Percentiles rank a stretch among this genome's conserved stretches.
Evolutionary conservation across 2,797 vertebrate genomes (phyloP).

Genomic region (Helicolenus hilgendorfi): DNA sequence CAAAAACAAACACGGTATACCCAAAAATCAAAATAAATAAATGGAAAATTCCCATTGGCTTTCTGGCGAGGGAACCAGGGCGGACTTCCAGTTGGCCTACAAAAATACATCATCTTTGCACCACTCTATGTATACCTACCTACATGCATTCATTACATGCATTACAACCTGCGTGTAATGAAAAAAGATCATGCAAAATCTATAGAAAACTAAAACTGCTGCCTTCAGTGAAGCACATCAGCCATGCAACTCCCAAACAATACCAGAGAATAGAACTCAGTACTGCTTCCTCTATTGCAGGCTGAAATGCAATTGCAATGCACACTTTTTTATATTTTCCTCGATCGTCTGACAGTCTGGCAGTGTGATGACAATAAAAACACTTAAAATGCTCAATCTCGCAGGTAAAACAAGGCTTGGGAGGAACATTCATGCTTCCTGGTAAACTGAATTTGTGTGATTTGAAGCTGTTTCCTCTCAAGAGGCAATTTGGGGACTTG

Average conservation of each 20-base stretch:
- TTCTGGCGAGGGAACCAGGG: no score
- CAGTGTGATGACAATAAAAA: background rate
- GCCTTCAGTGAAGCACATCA: background rate
- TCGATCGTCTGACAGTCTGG: constrained; percentile 4
- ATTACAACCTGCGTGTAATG: background rate
- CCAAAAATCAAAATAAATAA: no score
- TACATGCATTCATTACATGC: no score
- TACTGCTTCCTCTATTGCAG: background rate
- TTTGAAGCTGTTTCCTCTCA: constrained; percentile 23
- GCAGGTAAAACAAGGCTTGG: background rate
- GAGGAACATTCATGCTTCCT: background rate
- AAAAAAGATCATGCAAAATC: background rate
- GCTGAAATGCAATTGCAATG: background rate
- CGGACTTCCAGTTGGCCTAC: no score
- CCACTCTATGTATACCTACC: no score
- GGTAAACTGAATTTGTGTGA: constrained; percentile 6
- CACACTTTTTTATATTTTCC: background rate
- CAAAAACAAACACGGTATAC: no score
- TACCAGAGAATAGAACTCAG: background rate
- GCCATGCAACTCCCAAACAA: background rate
- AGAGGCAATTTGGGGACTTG: constrained; percentile 10
- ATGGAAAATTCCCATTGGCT: no score
- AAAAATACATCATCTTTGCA: no score
- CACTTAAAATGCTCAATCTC: background rate
- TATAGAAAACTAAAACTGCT: background rate